A percentile compares a stretch with the other conserved stretches of the same genome.
These are phyloP conservation scores for Cylindroiulus punctatus DNA, from an alignment of 2,888 invertebrate genomes.

Conservation along the genomic window DNA sequence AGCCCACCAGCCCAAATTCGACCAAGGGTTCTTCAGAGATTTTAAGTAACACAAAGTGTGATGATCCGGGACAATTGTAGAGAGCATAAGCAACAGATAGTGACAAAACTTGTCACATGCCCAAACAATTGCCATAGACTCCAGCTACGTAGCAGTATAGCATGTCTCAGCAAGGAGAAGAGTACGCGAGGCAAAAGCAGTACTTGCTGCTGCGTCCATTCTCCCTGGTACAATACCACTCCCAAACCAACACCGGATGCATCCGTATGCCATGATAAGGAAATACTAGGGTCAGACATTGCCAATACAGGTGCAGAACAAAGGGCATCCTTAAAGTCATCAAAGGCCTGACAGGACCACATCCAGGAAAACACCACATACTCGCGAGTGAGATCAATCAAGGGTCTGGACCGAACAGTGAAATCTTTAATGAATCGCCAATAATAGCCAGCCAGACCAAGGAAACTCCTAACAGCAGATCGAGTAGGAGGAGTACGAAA, in stretches of 20 bases:
- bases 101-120: neutral
- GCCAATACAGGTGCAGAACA: no score
- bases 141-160: constrained; percentile 7
- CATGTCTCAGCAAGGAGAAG: neutral
- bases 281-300: no score
- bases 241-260: neutral
- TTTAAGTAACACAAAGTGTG: neutral
- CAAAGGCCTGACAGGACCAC: no score
- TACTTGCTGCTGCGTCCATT: neutral
- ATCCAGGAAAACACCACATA: no score
- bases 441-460: constrained; percentile 49
- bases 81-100: neutral
- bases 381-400: no score
- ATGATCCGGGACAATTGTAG: neutral
- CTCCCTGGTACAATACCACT: neutral
- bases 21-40: neutral
- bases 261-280: neutral
- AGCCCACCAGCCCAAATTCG: neutral
- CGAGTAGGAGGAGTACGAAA: no score
- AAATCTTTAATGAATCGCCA: neutral
- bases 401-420: no score
- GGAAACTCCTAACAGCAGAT: neutral
- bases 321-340: no score
- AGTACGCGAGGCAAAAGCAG: constrained; percentile 22
- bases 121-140: constrained; percentile 31